These are phyloP conservation scores for Temnothorax unifasciatus DNA, from an alignment of 2,888 invertebrate species.

Conservation along the genomic window DNA sequence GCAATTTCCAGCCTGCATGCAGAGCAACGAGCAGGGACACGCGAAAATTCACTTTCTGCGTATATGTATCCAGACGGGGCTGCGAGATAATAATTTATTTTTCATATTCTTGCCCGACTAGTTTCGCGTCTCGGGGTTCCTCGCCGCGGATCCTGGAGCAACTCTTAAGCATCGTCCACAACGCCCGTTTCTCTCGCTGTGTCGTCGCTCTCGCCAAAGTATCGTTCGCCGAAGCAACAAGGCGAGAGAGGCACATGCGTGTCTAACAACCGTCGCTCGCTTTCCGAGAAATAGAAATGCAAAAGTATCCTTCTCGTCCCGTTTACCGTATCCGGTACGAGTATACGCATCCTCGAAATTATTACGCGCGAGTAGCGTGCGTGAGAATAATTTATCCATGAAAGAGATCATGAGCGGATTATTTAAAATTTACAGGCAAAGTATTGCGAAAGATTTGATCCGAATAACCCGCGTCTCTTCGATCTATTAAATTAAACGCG, in stretches of 20 bases:
- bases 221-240: background rate
- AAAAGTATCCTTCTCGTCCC: background rate
- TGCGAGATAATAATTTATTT: constrained; percentile 53
- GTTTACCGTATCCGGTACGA: background rate
- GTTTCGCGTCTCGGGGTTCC: constrained; percentile 61
- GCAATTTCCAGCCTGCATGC: background rate
- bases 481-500: too few species aligned
- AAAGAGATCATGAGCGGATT: background rate
- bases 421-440: background rate
- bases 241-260: background rate
- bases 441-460: background rate
- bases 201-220: background rate
- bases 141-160: constrained; percentile 42
- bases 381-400: background rate
- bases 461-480: too few species aligned
- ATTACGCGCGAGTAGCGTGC: background rate
- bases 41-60: constrained; percentile 29
- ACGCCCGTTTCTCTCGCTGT: background rate
- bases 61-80: constrained; percentile 1
- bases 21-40: background rate
- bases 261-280: background rate
- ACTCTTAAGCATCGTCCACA: constrained; percentile 64
- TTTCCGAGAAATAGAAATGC: constrained; percentile 1
- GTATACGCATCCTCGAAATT: background rate
- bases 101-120: constrained; percentile 60